These are phyloP conservation scores for Ectropis crepuscularia DNA, from an alignment of 2,888 invertebrate species.

Conservation along the genomic window DNA sequence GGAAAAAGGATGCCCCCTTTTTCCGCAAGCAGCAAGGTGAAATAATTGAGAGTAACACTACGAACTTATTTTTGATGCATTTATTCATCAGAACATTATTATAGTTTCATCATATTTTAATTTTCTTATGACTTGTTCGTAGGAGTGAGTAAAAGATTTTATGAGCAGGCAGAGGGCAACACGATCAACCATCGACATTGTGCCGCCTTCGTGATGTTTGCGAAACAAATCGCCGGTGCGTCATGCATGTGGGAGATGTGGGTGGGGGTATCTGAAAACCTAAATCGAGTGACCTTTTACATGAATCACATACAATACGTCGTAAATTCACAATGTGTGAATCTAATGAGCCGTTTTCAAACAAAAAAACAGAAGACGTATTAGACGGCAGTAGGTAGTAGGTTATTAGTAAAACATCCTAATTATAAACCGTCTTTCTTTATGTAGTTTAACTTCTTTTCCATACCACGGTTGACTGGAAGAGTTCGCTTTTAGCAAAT, in stretches of 20 bases:
- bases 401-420: not conserved
- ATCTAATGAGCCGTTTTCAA: too few relatives aligned
- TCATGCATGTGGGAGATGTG: slow-evolving; percentile 50
- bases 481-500: too few relatives aligned
- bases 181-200: slow-evolving; percentile 22
- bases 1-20: too few relatives aligned
- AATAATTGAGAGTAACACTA: too few relatives aligned
- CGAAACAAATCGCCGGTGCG: slow-evolving; percentile 46
- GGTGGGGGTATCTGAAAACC: slow-evolving; percentile 31
- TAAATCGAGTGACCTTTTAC: slow-evolving; percentile 36
- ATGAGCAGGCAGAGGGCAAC: slow-evolving; percentile 10
- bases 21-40: too few relatives aligned
- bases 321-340: too few relatives aligned
- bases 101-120: not conserved
- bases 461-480: too few relatives aligned
- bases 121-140: not conserved
- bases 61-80: too few relatives aligned
- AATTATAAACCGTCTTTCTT: not conserved
- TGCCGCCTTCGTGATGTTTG: slow-evolving; percentile 40
- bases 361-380: too few relatives aligned
- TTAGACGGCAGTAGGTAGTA: too few relatives aligned
- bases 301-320: slow-evolving; percentile 7
- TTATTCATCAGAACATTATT: too few relatives aligned
- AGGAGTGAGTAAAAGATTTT: slow-evolving; percentile 1
- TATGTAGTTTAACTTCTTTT: not conserved